Percentiles rank a stretch among this genome's conserved stretches.
phyloP scores from a whole-genome alignment of 2,113 vertebrate species.

The Fulica atra region DNA sequence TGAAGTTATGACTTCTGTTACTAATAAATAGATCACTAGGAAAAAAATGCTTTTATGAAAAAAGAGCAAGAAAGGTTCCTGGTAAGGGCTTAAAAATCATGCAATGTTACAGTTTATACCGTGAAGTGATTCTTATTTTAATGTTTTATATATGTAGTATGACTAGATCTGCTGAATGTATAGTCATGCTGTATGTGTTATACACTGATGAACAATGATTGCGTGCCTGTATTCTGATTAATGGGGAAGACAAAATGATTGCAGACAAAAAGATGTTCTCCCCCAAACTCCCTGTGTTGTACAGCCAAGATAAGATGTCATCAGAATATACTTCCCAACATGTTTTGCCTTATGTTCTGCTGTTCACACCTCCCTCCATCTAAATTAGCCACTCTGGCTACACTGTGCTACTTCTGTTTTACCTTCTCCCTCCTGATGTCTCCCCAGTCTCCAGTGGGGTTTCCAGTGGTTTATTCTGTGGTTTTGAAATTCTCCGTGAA shows the following conservation, averaged over 20 bases:
- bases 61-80: neutral
- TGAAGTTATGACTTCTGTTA: neutral
- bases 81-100: neutral
- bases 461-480: neutral
- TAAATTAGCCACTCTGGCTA: slow-evolving; percentile 2
- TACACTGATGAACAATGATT: neutral
- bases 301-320: slow-evolving; percentile 22
- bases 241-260: neutral
- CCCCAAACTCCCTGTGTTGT: neutral
- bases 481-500: neutral
- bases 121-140: neutral
- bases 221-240: neutral
- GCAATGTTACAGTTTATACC: neutral
- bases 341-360: slow-evolving; percentile 52
- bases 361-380: slow-evolving; percentile 14
- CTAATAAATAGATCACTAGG: neutral
- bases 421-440: neutral
- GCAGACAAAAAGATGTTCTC: neutral
- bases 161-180: neutral
- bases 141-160: neutral
- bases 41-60: neutral
- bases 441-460: neutral
- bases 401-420: neutral
- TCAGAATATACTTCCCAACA: slow-evolving; percentile 44
- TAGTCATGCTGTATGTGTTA: neutral